phyloP scores from a whole-genome alignment of 1,140 invertebrate species.

The Homalodisca vitripennis region DNA sequence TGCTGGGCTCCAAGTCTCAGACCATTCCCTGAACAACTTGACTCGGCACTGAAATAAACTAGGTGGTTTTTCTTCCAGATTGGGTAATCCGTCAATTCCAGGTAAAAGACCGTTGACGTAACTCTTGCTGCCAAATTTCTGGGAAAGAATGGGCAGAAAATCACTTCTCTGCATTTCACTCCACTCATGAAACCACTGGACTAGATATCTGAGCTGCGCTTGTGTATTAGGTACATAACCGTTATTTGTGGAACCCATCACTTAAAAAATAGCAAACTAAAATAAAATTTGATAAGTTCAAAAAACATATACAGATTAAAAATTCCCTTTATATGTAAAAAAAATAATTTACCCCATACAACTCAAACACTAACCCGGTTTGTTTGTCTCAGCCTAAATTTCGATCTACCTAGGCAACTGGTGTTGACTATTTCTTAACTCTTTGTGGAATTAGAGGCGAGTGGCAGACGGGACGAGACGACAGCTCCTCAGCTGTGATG shows the following conservation, averaged over 20 bases:
- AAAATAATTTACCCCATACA: too few relatives aligned
- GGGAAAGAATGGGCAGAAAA: conserved; percentile 74
- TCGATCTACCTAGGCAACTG: too few relatives aligned
- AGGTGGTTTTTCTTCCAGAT: conserved; percentile 67
- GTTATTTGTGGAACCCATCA: conserved; percentile 19
- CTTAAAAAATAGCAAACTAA: background rate
- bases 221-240: conserved; percentile 45
- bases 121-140: conserved; percentile 57
- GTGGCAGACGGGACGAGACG: too few relatives aligned
- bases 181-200: conserved; percentile 88
- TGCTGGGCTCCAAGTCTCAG: conserved; percentile 72
- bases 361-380: too few relatives aligned
- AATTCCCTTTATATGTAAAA: too few relatives aligned
- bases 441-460: too few relatives aligned
- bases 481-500: too few relatives aligned
- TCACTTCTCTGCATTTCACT: conserved; percentile 82
- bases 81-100: conserved; percentile 61
- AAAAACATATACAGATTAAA: too few relatives aligned
- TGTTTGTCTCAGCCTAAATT: too few relatives aligned
- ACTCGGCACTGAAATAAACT: conserved; percentile 86
- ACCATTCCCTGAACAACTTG: conserved; percentile 87
- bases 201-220: conserved; percentile 72
- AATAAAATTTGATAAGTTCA: background rate
- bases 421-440: too few relatives aligned
- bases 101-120: conserved; percentile 73